These are phyloP conservation scores for Drosophila pseudotakahashii DNA, from an alignment of 2,888 invertebrate species.

Conservation along the genomic window DNA sequence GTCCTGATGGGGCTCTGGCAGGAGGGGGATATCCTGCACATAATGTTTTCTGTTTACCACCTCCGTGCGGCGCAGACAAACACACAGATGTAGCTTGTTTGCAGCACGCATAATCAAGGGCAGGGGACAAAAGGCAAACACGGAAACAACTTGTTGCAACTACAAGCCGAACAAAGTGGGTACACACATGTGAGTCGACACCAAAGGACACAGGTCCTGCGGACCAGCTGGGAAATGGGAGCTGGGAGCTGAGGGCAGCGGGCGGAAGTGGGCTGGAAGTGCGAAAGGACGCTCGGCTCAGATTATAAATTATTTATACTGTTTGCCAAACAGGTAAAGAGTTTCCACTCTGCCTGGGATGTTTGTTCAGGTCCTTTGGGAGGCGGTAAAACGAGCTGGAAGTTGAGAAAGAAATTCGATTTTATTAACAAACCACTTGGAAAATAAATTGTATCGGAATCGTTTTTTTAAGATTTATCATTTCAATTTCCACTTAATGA, in stretches of 20 bases:
- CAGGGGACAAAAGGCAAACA: constrained; percentile 65
- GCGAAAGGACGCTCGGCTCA: constrained; percentile 43
- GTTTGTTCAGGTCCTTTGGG: constrained; percentile 28
- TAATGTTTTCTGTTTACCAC: constrained; percentile 56
- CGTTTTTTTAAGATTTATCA: not conserved
- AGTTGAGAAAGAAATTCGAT: constrained; percentile 25
- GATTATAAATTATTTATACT: constrained; percentile 73
- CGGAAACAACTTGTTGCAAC: constrained; percentile 78
- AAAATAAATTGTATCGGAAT: too few relatives aligned
- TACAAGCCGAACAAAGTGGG: constrained; percentile 38
- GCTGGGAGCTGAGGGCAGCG: constrained; percentile 13
- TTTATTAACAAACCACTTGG: constrained; percentile 12
- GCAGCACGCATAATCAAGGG: constrained; percentile 59
- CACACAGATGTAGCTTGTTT: constrained; percentile 16
- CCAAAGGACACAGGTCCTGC: constrained; percentile 36
- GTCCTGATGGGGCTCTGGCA: constrained; percentile 32
- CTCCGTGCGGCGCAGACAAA: constrained; percentile 23
- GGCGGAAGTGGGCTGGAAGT: constrained; percentile 39
- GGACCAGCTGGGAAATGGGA: constrained; percentile 10
- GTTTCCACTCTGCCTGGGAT: constrained; percentile 41
- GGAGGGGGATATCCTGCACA: constrained; percentile 56
- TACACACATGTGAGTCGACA: constrained; percentile 35
- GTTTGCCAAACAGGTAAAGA: constrained; percentile 69
- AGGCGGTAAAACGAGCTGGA: constrained; percentile 1
- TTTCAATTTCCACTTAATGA: not conserved